Evolutionary conservation across 2,113 vertebrate genomes (phyloP).

Genomic region (Hiodon alosoides): DNA sequence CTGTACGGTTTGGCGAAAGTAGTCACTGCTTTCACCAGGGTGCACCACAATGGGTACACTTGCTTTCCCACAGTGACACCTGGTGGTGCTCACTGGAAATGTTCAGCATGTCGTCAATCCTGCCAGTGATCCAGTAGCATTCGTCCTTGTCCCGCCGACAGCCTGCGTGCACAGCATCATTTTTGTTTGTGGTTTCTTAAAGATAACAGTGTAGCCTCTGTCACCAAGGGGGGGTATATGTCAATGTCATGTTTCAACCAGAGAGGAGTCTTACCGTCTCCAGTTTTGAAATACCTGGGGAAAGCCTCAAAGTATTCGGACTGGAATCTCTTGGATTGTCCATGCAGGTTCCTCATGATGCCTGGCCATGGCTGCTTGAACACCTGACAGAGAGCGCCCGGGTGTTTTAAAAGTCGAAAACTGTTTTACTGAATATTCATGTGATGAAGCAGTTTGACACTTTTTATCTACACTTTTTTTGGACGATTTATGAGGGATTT

Average conservation of each 20-base stretch:
- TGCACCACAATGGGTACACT: not conserved
- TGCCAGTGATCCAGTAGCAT: conserved; percentile 96
- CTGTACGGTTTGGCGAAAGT: too few relatives aligned
- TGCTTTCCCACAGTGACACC: not conserved
- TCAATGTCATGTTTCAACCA: too few relatives aligned
- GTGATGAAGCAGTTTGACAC: too few relatives aligned
- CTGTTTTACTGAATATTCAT: too few relatives aligned
- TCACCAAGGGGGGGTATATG: too few relatives aligned
- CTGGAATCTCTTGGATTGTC: conserved; percentile 84
- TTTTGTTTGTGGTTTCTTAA: too few relatives aligned
- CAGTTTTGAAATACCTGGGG: conserved; percentile 91
- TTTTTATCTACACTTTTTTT: too few relatives aligned
- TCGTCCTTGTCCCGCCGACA: conserved; percentile 90
- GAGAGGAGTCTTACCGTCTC: conserved; percentile 73
- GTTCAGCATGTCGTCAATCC: conserved; percentile 97
- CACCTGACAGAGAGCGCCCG: conserved; percentile 60
- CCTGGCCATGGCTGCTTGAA: conserved; percentile 98
- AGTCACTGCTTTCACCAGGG: too few relatives aligned
- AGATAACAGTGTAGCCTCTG: too few relatives aligned
- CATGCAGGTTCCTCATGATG: conserved; percentile 85
- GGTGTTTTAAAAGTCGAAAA: too few relatives aligned
- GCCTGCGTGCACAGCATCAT: conserved; percentile 55
- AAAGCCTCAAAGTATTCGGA: conserved; percentile 92
- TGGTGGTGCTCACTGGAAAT: conserved; percentile 76
- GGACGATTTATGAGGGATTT: too few relatives aligned